Base-by-base conservation (phyloP, 2,888 invertebrate species). In the Habroteleia sp. region DNA sequence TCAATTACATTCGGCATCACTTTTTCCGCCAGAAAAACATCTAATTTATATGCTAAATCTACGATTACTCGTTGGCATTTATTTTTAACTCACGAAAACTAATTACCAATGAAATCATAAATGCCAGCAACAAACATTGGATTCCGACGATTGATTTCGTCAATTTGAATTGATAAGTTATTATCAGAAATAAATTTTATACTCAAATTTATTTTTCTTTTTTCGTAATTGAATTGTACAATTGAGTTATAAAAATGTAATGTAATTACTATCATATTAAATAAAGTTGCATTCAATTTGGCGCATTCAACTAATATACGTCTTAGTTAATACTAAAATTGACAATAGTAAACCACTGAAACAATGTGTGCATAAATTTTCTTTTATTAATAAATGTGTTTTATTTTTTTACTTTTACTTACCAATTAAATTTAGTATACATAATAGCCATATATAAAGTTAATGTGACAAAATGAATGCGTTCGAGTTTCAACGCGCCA, bases 401-500 rank as follows among this genome's bases (percentile, higher is more conserved):
- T 11, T 6, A 11, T 20, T 20, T 20, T 20, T 20, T 14, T 10
- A 39, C 33, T 56, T 56, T 56, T 41, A 17, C 8, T 1, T 20
- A 17, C 6, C 10, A 25, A 35, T 17, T 4, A 17, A 44, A 33
- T 6, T 41, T 41, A 41, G 31, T 17, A 14, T 23, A 17, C 10
- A 31, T 17, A 3, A 33, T 17, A 35, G 58, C 11, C 48, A 29
- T 66, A 56, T n/a, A 50, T 58, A 41, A 58, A 58, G 6, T 48
- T 58, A 58, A 56, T 41, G 68, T 68, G 58, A 68, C 58, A 68
- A 42, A 46, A 68, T 50, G 50, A 68, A 68, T 50, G 58, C 25
- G 25, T n/a, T 44, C 46, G 56, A 39, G 41, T 25, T 17, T 8
- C 23, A 33, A 31, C 58, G 58, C 14, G 31, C 58, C 23, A 58